These are phyloP conservation scores for Pygocentrus nattereri DNA, from an alignment of 2,797 vertebrate genomes.

Conservation along the genomic window DNA sequence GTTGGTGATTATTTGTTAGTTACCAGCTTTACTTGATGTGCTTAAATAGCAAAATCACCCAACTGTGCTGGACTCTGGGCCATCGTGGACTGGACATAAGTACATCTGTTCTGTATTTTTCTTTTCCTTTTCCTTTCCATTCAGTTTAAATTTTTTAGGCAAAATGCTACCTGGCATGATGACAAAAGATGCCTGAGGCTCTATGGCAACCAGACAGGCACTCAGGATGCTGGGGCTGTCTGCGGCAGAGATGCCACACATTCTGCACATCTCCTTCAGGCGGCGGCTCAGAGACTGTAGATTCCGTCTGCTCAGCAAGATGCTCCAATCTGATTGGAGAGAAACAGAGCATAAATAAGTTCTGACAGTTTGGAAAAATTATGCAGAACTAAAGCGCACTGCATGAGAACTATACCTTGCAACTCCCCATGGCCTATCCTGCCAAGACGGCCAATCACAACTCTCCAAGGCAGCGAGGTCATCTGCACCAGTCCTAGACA, in stretches of 20 bases:
- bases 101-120: neutral
- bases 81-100: neutral
- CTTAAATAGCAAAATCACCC: neutral
- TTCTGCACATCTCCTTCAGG: conserved; percentile 96
- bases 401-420: conserved; percentile 82
- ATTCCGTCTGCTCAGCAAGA: conserved; percentile 94
- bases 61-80: neutral
- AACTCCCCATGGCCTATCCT: conserved; percentile 97
- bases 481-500: conserved; percentile 96
- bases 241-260: conserved; percentile 98
- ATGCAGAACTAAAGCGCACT: neutral
- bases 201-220: conserved; percentile 97
- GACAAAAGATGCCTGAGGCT: conserved; percentile 97
- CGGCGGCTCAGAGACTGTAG: conserved; percentile 95
- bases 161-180: conserved; percentile 94
- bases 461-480: conserved; percentile 98
- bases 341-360: conserved; percentile 13
- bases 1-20: neutral
- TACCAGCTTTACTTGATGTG: neutral
- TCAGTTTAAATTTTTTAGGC: conserved; percentile 27
- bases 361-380: neutral
- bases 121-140: neutral
- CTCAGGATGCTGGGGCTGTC: conserved; percentile 99
- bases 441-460: conserved; percentile 96
- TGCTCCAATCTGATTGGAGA: conserved; percentile 90